Percentiles rank a stretch among this genome's conserved stretches.
Evolutionary conservation across 2,113 vertebrate genomes (phyloP).

Genomic region (Neogobius melanostomus): DNA sequence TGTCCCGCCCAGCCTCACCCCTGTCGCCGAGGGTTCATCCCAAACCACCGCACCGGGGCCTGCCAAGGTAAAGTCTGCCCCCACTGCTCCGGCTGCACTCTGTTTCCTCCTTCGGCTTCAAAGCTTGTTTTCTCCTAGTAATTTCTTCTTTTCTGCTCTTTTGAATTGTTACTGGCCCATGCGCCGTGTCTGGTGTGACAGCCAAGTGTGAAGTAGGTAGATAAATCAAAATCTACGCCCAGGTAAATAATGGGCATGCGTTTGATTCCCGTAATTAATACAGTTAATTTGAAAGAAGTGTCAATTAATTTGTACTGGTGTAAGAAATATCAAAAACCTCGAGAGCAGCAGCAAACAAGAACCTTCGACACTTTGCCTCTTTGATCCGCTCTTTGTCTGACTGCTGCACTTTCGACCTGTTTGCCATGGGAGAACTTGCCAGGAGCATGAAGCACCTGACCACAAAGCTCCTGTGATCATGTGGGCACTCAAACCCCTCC

Average conservation of each 20-base stretch:
- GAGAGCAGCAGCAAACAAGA: neutral
- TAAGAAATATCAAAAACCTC: neutral
- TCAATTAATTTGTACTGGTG: neutral
- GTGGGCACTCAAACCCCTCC: no score
- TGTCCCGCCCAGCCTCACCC: conserved; percentile 96
- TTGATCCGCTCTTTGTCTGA: no score
- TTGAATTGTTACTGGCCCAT: conserved; percentile 40
- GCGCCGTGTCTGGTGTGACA: neutral
- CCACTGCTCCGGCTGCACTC: conserved; percentile 20
- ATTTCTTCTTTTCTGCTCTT: conserved; percentile 7
- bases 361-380: no score
- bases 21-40: conserved; percentile 95
- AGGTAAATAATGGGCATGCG: neutral
- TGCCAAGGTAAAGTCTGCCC: conserved; percentile 89
- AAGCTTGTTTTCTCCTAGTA: conserved; percentile 16
- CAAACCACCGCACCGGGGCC: conserved; percentile 93
- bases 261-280: neutral
- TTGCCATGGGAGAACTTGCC: no score
- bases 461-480: no score
- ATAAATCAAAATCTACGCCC: neutral
- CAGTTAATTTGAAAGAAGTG: neutral
- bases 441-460: no score
- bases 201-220: conserved; percentile 4
- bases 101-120: neutral
- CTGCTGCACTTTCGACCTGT: no score